Conservation (phyloP, 2,797 vertebrate genomes). For the Synaphobranchus kaupii region DNA sequence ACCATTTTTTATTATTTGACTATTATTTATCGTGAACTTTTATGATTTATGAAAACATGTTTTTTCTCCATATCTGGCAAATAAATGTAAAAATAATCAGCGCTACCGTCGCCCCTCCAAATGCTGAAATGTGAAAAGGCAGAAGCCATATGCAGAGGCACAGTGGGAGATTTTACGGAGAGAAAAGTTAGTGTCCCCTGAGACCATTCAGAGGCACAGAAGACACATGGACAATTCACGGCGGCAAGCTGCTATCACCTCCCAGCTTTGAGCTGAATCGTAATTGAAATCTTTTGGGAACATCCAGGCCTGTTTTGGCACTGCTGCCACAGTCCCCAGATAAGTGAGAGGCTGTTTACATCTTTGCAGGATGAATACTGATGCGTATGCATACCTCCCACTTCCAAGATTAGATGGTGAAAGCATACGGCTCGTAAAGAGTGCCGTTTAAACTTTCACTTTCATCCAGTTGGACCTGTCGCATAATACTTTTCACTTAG, state of each 20-base stretch:
- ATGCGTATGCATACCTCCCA: conserved; percentile 14
- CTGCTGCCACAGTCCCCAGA: conserved; percentile 29
- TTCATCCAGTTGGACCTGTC: conserved; percentile 10
- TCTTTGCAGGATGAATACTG: conserved; percentile 35
- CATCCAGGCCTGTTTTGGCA: conserved; percentile 36
- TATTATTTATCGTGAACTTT: neutral
- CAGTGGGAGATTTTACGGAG: conserved; percentile 2
- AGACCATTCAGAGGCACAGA: neutral
- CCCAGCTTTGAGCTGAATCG: conserved; percentile 22
- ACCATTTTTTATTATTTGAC: neutral
- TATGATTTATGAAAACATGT: neutral
- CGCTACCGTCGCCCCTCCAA: too few species aligned
- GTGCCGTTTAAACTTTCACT: conserved; percentile 15
- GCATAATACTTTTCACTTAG: conserved; percentile 15
- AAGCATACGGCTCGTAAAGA: neutral
- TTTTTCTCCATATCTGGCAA: neutral
- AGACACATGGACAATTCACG: neutral
- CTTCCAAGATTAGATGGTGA: conserved; percentile 19
- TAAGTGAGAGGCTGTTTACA: conserved; percentile 16
- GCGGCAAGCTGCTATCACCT: conserved; percentile 2
- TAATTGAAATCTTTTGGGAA: conserved; percentile 44
- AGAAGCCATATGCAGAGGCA: neutral
- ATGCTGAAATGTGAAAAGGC: neutral
- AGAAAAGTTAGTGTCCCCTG: neutral
- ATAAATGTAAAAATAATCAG: neutral